Evolutionary conservation across 2,888 invertebrate species (phyloP), one percentile per base, ranked within the genome.

Genomic region (Yponomeuta plumbellus): DNA sequence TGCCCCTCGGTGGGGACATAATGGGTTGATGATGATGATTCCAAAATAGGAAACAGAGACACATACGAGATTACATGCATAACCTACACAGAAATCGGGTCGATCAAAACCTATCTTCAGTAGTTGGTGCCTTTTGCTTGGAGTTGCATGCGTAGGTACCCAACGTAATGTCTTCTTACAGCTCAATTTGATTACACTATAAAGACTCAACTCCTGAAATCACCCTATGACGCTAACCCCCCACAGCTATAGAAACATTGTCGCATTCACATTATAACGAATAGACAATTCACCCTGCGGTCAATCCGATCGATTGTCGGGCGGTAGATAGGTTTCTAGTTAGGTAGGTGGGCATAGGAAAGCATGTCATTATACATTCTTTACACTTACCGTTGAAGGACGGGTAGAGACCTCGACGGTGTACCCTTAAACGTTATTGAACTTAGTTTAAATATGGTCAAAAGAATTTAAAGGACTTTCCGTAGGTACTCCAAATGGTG

Each of bases 231-330:
- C 34, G 34, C 34, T 34, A 34, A 34, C 34, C 34, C 34, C 5
- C 44, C 44, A 52, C 44, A 52, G 44, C 58, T 58, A 22, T 58
- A 22, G 58, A 58, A n/a, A 58, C 21, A 21, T 58, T 20, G 58
- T 21, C 21, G 11, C 58, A 11, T 20, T 22, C 11, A 58, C 11
- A 11, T 58, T 21, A 20, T 21, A 58, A 58, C 58, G 22, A 22
- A 22, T 22, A 58, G 40, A 63, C 63, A 63, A 63, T 63, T 44
- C 63, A 59, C 66, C 39, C 59, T 20, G 66, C 66, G 66, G 66
- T 66, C 66, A 66, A 39, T 21, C 26, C 66, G 22, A 66, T 66
- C 66, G 66, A 66, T 66, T 59, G 39, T 0, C n/a, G 22, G 34
- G 8, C n/a, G 21, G 17, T 59, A 22, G n/a, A 59, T 23, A 57